phyloP scores from a whole-genome alignment of 2,888 invertebrate species.

The Trichopria drosophilae region DNA sequence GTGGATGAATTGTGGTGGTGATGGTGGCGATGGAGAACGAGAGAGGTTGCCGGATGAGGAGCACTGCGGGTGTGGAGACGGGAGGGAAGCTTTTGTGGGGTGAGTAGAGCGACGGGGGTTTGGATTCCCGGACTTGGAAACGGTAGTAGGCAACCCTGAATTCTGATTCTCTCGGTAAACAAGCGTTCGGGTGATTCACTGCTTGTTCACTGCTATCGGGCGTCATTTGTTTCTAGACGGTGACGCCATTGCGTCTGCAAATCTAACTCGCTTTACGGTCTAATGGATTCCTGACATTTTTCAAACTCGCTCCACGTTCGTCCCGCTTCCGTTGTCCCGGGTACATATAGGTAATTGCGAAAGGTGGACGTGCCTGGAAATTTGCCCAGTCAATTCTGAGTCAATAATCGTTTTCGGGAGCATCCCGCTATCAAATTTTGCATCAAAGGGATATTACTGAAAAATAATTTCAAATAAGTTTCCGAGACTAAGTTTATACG shows the following conservation, averaged over 20 bases:
- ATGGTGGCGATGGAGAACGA: constrained; percentile 26
- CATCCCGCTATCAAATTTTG: too few relatives aligned
- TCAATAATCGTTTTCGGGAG: too few relatives aligned
- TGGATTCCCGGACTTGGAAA: constrained; percentile 48
- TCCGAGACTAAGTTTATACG: too few relatives aligned
- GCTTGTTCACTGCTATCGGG: constrained; percentile 55
- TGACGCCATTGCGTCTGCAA: constrained; percentile 50
- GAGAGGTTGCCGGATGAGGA: constrained; percentile 28
- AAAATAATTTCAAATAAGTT: too few relatives aligned
- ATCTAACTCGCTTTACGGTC: constrained; percentile 54
- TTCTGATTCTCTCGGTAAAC: constrained; percentile 57
- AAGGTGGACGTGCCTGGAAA: too few relatives aligned
- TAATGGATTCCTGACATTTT: too few relatives aligned
- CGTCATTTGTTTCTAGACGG: constrained; percentile 55
- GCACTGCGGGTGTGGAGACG: constrained; percentile 26
- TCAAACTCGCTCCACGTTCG: too few relatives aligned
- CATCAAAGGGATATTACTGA: too few relatives aligned
- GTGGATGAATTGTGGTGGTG: constrained; percentile 31
- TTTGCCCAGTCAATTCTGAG: too few relatives aligned
- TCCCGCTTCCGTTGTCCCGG: too few relatives aligned
- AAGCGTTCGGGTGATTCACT: constrained; percentile 58
- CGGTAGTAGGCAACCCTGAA: constrained; percentile 48
- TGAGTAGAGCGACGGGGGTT: constrained; percentile 38
- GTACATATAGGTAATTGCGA: too few relatives aligned
- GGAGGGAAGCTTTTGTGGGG: too few relatives aligned